Evolutionary conservation across 1,140 invertebrate genomes (phyloP).

Genomic region (Amyelois transitella): DNA sequence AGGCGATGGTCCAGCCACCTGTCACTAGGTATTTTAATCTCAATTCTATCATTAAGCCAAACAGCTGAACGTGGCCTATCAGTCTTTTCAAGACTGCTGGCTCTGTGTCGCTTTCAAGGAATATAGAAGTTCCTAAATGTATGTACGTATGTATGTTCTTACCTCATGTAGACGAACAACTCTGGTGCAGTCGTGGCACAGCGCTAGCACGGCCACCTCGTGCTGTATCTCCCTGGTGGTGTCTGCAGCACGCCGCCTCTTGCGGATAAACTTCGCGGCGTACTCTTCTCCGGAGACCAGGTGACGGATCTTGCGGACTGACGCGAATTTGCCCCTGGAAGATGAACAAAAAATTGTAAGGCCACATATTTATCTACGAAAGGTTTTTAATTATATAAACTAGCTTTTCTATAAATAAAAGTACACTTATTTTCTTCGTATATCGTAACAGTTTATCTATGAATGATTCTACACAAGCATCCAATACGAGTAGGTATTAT

Average conservation of each 20-base stretch:
- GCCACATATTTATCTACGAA: too few species aligned
- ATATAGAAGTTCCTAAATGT: not conserved
- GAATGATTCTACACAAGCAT: too few species aligned
- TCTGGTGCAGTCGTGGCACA: conserved; percentile 84
- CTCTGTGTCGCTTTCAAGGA: not conserved
- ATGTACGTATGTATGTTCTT: not conserved
- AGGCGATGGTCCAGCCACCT: too few species aligned
- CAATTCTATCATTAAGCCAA: too few species aligned
- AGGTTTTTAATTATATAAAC: too few species aligned
- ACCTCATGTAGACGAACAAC: conserved; percentile 93
- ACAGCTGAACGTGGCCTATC: too few species aligned
- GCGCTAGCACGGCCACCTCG: conserved; percentile 92
- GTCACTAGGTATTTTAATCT: too few species aligned
- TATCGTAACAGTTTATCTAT: too few species aligned
- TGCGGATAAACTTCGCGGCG: conserved; percentile 96
- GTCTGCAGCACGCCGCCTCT: conserved; percentile 87
- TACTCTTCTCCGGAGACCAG: conserved; percentile 88
- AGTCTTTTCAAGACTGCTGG: too few species aligned
- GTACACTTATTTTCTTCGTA: too few species aligned
- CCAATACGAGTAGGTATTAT: too few species aligned
- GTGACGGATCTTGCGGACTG: conserved; percentile 92
- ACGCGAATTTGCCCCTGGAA: conserved; percentile 95
- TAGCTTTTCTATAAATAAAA: too few species aligned
- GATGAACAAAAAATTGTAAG: not conserved
- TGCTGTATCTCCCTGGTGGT: conserved; percentile 89